phyloP scores from a whole-genome alignment of 2,113 vertebrate species.

The Aviceda subcristata region DNA sequence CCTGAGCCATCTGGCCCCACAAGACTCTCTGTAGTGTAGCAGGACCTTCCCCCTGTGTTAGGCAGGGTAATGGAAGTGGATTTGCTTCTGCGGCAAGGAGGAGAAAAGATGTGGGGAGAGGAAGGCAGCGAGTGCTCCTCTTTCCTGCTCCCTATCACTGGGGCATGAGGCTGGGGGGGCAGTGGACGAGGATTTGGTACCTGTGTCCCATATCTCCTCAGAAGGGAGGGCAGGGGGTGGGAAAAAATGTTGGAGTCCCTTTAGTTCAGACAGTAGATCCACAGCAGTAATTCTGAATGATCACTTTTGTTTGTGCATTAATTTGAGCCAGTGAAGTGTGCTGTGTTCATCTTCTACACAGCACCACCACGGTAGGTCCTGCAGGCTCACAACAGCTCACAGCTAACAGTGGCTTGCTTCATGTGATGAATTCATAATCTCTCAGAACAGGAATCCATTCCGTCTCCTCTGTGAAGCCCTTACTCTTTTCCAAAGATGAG shows the following conservation, averaged over 20 bases:
- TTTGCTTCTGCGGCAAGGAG: not conserved
- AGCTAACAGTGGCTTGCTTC: not conserved
- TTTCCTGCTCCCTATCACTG: not conserved
- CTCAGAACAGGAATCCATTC: not conserved
- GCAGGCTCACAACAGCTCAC: not conserved
- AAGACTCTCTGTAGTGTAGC: not conserved
- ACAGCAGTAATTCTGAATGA: not conserved
- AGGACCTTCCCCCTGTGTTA: not conserved
- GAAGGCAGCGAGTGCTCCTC: accelerated
- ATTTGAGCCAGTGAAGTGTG: not conserved
- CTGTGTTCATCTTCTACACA: not conserved
- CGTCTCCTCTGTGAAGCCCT: not conserved
- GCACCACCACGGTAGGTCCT: not conserved
- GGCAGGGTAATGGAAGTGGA: not conserved
- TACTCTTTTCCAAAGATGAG: not conserved
- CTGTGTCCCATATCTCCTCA: not conserved
- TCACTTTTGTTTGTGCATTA: not conserved
- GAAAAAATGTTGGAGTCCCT: not conserved
- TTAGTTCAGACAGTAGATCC: not conserved
- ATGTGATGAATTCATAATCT: not conserved
- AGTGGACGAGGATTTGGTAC: not conserved
- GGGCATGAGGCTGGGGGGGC: accelerated
- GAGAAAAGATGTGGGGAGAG: not conserved
- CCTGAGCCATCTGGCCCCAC: not conserved
- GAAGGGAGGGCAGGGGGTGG: not conserved